Evolutionary conservation across 1,140 invertebrate species (phyloP).

Genomic region (Ectropis grisescens): DNA sequence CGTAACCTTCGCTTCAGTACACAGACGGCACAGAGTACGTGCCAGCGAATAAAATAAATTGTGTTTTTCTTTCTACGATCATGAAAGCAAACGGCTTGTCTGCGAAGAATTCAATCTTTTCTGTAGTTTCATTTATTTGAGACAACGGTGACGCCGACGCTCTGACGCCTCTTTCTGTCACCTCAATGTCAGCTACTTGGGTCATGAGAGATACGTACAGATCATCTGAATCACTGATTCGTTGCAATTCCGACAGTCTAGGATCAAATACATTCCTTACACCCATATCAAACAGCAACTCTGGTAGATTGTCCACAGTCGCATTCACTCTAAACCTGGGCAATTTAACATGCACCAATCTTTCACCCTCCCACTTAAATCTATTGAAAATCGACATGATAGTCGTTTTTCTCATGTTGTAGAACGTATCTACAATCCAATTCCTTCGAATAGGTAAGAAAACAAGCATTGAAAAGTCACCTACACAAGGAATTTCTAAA

Average conservation of each 20-base stretch:
- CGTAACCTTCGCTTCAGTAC: too few species aligned
- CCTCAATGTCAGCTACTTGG: slow-evolving; percentile 78
- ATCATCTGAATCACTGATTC: slow-evolving; percentile 69
- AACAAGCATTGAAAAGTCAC: slow-evolving; percentile 73
- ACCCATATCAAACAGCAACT: slow-evolving; percentile 73
- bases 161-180: slow-evolving; percentile 79
- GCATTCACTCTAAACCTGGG: slow-evolving; percentile 77
- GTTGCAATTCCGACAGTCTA: slow-evolving; percentile 72
- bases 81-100: slow-evolving; percentile 65
- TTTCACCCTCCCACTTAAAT: slow-evolving; percentile 39
- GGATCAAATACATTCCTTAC: slow-evolving; percentile 74
- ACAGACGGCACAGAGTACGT: slow-evolving; percentile 32
- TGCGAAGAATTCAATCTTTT: slow-evolving; percentile 41
- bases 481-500: slow-evolving; percentile 77
- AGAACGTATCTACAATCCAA: slow-evolving; percentile 37
- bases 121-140: slow-evolving; percentile 24
- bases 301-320: slow-evolving; percentile 68
- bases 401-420: slow-evolving; percentile 58
- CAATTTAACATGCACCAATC: slow-evolving; percentile 70
- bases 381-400: slow-evolving; percentile 62
- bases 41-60: slow-evolving; percentile 64
- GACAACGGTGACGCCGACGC: slow-evolving; percentile 67
- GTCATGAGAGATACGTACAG: slow-evolving; percentile 67
- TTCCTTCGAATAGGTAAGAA: slow-evolving; percentile 68
- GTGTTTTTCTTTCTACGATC: slow-evolving; percentile 58